Percentiles rank a stretch among this genome's conserved stretches.
Conservation (phyloP, 2,888 invertebrate species). For the Automeris io region DNA sequence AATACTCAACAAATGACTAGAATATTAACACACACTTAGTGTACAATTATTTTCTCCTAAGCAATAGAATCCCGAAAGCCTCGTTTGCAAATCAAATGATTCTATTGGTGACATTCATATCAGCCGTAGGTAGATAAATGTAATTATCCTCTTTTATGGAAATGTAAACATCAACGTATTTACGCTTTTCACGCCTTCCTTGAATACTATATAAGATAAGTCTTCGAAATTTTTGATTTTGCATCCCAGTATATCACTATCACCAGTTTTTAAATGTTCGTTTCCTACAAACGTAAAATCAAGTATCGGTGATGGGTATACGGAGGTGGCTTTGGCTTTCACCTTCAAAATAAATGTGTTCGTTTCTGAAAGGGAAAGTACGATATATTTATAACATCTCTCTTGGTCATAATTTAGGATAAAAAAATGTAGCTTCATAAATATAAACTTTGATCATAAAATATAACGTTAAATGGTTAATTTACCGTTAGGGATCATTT, state of each 20-base stretch:
- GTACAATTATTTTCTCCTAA: neutral
- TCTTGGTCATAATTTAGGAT: no score
- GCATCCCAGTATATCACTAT: constrained; percentile 13
- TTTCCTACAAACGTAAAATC: constrained; percentile 14
- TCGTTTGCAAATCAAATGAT: neutral
- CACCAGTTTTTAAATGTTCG: constrained; percentile 1
- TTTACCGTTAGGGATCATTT: neutral
- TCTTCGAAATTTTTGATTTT: constrained; percentile 14
- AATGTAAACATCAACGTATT: constrained; percentile 20
- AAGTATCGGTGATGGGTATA: constrained; percentile 11
- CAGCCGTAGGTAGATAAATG: no score
- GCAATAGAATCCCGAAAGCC: neutral
- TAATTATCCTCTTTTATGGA: neutral
- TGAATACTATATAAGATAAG: constrained; percentile 18
- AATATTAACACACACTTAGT: neutral
- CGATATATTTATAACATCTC: neutral
- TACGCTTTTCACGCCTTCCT: constrained; percentile 19
- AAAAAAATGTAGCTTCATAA: neutral
- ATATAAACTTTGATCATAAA: neutral
- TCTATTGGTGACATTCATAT: no score
- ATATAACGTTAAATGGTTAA: neutral
- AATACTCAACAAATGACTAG: constrained; percentile 3
- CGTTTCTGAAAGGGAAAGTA: neutral
- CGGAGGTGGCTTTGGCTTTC: neutral
- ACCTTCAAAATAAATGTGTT: constrained; percentile 4